A percentile compares a stretch with the other conserved stretches of the same genome.
These are phyloP conservation scores for Lomographa bimaculata DNA, from an alignment of 2,888 invertebrate species.

Conservation along the genomic window DNA sequence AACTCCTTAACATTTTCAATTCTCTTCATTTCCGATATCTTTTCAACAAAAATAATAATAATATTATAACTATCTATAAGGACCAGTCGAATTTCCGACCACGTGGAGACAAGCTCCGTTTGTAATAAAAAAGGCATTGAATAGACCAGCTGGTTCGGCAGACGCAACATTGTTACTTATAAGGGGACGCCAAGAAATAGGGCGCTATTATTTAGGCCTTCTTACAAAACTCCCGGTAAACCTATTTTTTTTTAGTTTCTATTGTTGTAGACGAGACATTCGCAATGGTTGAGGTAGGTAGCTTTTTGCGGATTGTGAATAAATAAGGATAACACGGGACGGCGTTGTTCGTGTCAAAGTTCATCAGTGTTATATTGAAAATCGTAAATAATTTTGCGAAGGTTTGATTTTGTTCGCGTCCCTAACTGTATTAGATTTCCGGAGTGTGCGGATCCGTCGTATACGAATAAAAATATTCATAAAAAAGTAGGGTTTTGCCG, in stretches of 20 bases:
- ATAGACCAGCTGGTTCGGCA: constrained; percentile 77
- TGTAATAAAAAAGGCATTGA: constrained; percentile 51
- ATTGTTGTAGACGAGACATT: constrained; percentile 63
- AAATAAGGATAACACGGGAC: constrained; percentile 52
- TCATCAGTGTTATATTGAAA: constrained; percentile 52
- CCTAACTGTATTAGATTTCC: no score
- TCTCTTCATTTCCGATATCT: no score
- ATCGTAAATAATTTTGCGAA: constrained; percentile 9
- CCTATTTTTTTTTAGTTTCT: constrained; percentile 40
- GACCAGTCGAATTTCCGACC: constrained; percentile 64
- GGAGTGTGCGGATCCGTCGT: no score
- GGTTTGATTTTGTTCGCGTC: constrained; percentile 1
- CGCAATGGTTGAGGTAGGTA: constrained; percentile 52
- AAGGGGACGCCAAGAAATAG: constrained; percentile 63
- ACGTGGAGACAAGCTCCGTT: constrained; percentile 60
- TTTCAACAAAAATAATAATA: constrained; percentile 33
- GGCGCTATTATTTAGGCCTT: constrained; percentile 56
- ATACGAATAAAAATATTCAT: no score
- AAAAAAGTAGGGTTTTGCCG: no score
- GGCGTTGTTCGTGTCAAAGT: constrained; percentile 66
- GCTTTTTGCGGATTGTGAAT: constrained; percentile 48
- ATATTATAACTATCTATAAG: constrained; percentile 30
- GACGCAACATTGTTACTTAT: constrained; percentile 70
- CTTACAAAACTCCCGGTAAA: constrained; percentile 34
- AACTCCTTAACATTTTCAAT: no score